phyloP scores from a whole-genome alignment of 2,888 invertebrate genomes.

The Cryptocephalus moraei region DNA sequence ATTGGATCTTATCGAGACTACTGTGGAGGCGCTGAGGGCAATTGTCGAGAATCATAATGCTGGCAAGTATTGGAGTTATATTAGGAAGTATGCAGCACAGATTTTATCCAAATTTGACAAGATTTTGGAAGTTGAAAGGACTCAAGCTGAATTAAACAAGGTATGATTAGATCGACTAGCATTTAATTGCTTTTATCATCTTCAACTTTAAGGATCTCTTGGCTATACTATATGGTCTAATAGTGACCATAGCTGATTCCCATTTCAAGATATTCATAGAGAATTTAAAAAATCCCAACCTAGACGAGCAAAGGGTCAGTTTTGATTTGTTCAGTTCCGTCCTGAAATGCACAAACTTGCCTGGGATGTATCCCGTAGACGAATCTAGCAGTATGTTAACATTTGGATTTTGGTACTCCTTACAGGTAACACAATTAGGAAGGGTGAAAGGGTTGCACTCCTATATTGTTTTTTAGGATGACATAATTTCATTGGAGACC shows the following conservation, averaged over 20 bases:
- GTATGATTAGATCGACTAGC: constrained; percentile 14
- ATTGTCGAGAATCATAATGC: constrained; percentile 53
- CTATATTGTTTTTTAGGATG: constrained; percentile 43
- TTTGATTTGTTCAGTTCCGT: constrained; percentile 60
- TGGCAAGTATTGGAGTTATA: constrained; percentile 40
- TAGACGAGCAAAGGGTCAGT: constrained; percentile 44
- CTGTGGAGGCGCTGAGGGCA: constrained; percentile 51
- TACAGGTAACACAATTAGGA: constrained; percentile 53
- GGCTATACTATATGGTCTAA: constrained; percentile 54
- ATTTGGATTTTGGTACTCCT: constrained; percentile 84
- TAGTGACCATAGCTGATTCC: constrained; percentile 60
- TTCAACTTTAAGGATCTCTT: constrained; percentile 52
- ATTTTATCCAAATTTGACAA: constrained; percentile 47
- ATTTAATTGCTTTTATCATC: background rate
- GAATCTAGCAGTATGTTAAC: constrained; percentile 79
- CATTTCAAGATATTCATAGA: constrained; percentile 51
- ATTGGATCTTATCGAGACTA: constrained; percentile 48
- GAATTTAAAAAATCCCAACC: constrained; percentile 40
- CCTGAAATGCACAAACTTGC: constrained; percentile 67
- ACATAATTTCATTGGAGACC: constrained; percentile 44
- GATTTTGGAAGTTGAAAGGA: constrained; percentile 41
- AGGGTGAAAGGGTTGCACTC: background rate
- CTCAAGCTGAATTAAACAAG: constrained; percentile 32
- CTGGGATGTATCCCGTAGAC: constrained; percentile 79
- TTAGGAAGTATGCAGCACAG: constrained; percentile 49